Conservation (phyloP, 2,888 invertebrate species). For the Ischnura elegans region DNA sequence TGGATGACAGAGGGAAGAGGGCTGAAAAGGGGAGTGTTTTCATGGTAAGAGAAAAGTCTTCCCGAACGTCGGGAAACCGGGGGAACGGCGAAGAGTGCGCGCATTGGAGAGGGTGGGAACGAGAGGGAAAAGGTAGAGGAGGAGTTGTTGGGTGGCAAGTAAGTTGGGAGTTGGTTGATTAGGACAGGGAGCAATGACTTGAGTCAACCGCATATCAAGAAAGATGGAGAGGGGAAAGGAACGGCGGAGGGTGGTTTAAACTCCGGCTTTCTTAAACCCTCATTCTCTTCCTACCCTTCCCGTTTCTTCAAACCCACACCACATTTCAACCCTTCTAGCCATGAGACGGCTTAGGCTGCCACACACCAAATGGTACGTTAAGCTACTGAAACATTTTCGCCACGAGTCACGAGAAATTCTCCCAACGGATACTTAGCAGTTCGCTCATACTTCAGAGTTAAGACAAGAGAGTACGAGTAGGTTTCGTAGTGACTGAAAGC, state of each 20-base stretch:
- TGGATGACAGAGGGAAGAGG: not conserved
- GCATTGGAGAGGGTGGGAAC: too few species aligned
- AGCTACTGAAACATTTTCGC: too few species aligned
- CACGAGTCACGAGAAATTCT: too few species aligned
- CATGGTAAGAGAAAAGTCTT: slow-evolving; percentile 17
- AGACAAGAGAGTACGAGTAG: too few species aligned
- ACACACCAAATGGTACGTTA: too few species aligned
- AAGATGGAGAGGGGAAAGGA: not conserved
- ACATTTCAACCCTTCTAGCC: not conserved
- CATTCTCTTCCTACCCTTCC: not conserved
- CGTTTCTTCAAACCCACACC: too few species aligned
- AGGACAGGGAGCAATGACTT: slow-evolving; percentile 58
- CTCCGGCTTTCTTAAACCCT: not conserved
- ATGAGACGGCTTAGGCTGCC: too few species aligned
- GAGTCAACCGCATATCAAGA: slow-evolving; percentile 63
- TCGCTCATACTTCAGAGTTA: too few species aligned
- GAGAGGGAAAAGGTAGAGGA: not conserved
- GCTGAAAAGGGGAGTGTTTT: not conserved
- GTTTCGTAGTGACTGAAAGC: too few species aligned
- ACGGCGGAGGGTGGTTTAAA: slow-evolving; percentile 18
- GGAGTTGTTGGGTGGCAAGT: not conserved
- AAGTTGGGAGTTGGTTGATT: slow-evolving; percentile 41
- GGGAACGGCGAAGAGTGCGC: not conserved
- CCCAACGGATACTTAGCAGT: too few species aligned
- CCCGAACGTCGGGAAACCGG: not conserved